Evolutionary conservation across 2,797 vertebrate genomes (phyloP).

Genomic region (Clarias laeviceps): DNA sequence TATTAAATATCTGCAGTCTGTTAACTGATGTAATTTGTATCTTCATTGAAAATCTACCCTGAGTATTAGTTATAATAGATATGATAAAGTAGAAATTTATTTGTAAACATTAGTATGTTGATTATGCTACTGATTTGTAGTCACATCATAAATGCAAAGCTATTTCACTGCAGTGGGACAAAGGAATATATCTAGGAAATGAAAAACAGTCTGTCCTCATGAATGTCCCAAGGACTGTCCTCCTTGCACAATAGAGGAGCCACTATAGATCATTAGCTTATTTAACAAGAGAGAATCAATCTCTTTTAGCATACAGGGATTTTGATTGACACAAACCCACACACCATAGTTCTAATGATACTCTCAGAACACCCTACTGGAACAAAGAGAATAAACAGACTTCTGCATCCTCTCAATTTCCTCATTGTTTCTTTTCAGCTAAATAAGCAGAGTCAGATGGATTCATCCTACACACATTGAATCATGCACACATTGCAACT

Average conservation of each 20-base stretch:
- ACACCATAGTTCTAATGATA: neutral
- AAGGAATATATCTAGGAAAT: neutral
- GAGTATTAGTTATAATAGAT: neutral
- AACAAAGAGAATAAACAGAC: neutral
- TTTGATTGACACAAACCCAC: neutral
- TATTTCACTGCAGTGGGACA: neutral
- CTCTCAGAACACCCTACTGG: neutral
- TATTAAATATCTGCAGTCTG: neutral
- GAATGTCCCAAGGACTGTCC: neutral
- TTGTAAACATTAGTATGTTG: neutral
- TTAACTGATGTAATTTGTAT: neutral
- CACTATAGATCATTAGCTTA: neutral
- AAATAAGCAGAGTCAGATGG: neutral
- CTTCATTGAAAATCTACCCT: neutral
- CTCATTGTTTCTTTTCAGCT: slow-evolving; percentile 1
- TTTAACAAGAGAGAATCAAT: neutral
- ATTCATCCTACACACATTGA: neutral
- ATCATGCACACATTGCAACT: slow-evolving; percentile 2
- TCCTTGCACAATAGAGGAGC: neutral
- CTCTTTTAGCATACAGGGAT: neutral
- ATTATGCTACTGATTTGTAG: neutral
- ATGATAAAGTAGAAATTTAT: neutral
- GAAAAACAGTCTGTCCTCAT: neutral
- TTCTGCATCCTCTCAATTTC: neutral
- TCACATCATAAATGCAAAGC: neutral